These are phyloP conservation scores for Malurus leucopterus DNA, from an alignment of 2,797 vertebrate species.

Conservation along the genomic window DNA sequence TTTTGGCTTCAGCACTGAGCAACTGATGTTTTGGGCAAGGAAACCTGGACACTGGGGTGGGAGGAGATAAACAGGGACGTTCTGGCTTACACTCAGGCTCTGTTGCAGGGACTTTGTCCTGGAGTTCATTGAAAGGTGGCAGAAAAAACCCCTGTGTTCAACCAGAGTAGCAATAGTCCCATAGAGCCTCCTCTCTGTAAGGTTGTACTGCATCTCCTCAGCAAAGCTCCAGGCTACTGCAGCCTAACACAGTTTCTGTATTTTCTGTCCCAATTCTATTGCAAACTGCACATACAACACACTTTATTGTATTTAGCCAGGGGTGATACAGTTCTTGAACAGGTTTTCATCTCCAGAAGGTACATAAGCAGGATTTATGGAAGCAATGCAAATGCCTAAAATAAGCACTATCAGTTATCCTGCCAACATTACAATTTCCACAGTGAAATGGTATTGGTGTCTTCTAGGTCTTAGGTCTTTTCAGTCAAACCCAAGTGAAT, in stretches of 20 bases:
- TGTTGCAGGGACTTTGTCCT: neutral
- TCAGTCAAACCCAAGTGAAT: neutral
- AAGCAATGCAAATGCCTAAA: neutral
- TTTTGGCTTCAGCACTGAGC: neutral
- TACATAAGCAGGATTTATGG: neutral
- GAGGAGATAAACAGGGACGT: neutral
- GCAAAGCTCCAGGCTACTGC: neutral
- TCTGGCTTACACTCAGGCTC: neutral
- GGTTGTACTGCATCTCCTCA: neutral
- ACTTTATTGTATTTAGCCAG: neutral
- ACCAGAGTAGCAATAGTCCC: neutral
- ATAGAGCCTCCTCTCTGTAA: neutral
- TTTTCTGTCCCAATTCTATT: neutral
- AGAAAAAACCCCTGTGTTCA: neutral
- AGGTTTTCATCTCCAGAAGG: neutral
- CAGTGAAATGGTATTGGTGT: neutral
- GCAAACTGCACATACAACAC: neutral
- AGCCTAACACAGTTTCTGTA: neutral
- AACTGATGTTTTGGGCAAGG: neutral
- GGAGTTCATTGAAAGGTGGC: neutral
- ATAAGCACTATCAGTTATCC: neutral
- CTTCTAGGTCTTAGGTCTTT: neutral
- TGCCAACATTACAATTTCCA: neutral
- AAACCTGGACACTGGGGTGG: neutral
- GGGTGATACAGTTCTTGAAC: neutral